Conservation (phyloP, 2,797 vertebrate genomes). For the Clarias fuscus region DNA sequence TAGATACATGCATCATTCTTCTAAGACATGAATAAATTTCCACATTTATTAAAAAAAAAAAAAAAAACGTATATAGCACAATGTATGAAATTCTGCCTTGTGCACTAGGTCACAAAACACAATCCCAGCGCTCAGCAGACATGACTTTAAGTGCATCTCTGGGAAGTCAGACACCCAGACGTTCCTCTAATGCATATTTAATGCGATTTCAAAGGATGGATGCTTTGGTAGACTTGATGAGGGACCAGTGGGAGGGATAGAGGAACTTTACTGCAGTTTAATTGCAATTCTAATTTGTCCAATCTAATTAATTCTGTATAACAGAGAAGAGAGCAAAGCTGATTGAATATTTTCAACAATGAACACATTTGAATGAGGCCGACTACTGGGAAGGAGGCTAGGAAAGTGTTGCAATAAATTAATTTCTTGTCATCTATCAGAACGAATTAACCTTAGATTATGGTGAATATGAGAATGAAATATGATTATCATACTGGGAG, state of each 20-base stretch:
- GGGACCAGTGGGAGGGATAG: constrained; percentile 38
- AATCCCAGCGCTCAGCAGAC: constrained; percentile 22
- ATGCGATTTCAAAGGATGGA: constrained; percentile 47
- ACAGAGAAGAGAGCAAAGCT: constrained; percentile 38
- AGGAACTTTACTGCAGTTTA: constrained; percentile 36
- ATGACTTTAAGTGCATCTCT: constrained; percentile 41
- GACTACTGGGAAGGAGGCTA: background rate
- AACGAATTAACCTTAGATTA: constrained; percentile 44
- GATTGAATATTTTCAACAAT: constrained; percentile 42
- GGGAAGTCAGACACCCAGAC: constrained; percentile 44
- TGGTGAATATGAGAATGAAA: constrained; percentile 24
- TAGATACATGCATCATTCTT: background rate
- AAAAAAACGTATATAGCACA: background rate
- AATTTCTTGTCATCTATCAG: constrained; percentile 33
- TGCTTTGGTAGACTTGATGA: constrained; percentile 36
- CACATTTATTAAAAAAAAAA: background rate
- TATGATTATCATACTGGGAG: constrained; percentile 11
- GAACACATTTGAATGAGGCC: constrained; percentile 20
- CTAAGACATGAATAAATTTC: background rate
- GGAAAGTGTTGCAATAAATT: constrained; percentile 19
- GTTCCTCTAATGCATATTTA: constrained; percentile 51
- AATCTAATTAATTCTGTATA: constrained; percentile 54
- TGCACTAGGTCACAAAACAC: constrained; percentile 8
- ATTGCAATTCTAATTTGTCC: constrained; percentile 50
- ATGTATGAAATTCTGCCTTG: background rate